phyloP scores from a whole-genome alignment of 2,113 vertebrate genomes.

The Lepisosteus osseus region DNA sequence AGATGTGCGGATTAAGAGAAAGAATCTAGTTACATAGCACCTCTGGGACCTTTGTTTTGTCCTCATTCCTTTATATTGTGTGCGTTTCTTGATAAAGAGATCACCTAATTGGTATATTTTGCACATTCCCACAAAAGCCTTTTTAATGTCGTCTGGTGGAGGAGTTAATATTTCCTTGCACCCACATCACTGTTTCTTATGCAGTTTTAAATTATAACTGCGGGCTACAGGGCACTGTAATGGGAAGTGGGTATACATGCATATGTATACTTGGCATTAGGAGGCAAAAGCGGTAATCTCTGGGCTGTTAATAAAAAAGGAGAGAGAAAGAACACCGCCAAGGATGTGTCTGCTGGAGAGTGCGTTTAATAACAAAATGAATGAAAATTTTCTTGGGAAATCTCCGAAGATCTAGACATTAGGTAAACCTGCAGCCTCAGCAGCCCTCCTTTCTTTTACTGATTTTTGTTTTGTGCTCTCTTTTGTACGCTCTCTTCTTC shows the following conservation, averaged over 20 bases:
- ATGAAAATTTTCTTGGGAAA: constrained; percentile 77
- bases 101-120: too few species aligned
- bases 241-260: constrained; percentile 45
- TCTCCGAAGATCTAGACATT: constrained; percentile 70
- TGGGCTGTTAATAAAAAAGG: constrained; percentile 73
- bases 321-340: constrained; percentile 49
- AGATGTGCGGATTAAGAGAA: too few species aligned
- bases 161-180: too few species aligned
- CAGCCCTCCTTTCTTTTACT: constrained; percentile 58
- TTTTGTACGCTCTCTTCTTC: constrained; percentile 60
- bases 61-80: too few species aligned
- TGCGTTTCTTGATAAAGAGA: too few species aligned
- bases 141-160: too few species aligned
- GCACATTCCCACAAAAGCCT: too few species aligned
- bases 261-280: constrained; percentile 62
- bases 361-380: constrained; percentile 75
- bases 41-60: too few species aligned
- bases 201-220: constrained; percentile 30
- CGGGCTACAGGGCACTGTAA: constrained; percentile 32
- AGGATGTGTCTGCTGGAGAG: constrained; percentile 28
- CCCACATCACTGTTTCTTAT: constrained; percentile 7
- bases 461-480: constrained; percentile 33
- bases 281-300: constrained; percentile 47
- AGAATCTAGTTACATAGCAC: too few species aligned
- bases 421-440: constrained; percentile 74